Base-by-base conservation (phyloP, 2,888 invertebrate genomes). In the Drosophila heteroneura region DNA sequence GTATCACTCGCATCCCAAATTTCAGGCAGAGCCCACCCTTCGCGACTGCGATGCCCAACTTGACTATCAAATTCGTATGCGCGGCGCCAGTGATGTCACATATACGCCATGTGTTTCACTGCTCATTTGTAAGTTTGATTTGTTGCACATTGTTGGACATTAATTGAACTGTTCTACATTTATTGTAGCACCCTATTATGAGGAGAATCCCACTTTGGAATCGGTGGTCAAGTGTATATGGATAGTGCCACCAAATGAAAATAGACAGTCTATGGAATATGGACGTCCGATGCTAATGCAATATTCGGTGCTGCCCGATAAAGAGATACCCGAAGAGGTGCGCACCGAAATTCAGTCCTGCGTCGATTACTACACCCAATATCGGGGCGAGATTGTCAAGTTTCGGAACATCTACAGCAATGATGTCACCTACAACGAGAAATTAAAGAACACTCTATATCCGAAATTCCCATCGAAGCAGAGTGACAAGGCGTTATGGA, bases 191-290 rank as follows among this genome's bases (percentile, higher is more conserved):
- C 97, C 98, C 0, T 97, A 97, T 90, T 96, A 96, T 90, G 96
- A 96, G 70, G 97, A 97, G 91, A 96, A 96, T 89, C 95, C 95
- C 62, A 96, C 96, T 32, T 93, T 97, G 80, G 97, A 97, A 90
- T 98, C 98, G 0, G 96, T 96, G 54, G 95, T 97, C 19, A 96
- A 97, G 74, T 96, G 97, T 66, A 99, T 97, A 93, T 99, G 99
- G 98, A 98, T 98, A 5, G 96, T 97, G 94, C 98, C 99, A n/a
- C 98, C 99, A 3, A 97, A 97, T 52, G 99, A 99, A 94, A 97
- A 97, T 90, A 96, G 97, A 84, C 97, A 98, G 14, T 96, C 97
- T 63, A 85, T 92, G 74, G 98, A 98, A 93, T 98, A 98, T 93
- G 98, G 98, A 0, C 96, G 98, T 53, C 99, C 99, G 0, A 96